Evolutionary conservation across 2,113 vertebrate species (phyloP).

Genomic region (Cephalopholis sonnerati): DNA sequence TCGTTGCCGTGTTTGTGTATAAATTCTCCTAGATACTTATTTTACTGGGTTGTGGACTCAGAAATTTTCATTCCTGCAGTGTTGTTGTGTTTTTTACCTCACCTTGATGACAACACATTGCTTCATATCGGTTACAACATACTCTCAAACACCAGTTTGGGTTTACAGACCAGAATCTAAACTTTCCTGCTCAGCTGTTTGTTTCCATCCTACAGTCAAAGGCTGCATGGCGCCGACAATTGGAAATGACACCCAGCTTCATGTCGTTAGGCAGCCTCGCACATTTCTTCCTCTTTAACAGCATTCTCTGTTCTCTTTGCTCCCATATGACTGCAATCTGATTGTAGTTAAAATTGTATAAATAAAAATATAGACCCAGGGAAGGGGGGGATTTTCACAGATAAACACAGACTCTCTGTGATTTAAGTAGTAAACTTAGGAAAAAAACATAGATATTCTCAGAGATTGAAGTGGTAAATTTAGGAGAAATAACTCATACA

Average conservation of each 20-base stretch:
- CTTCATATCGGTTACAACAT: slow-evolving; percentile 47
- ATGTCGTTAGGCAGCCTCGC: slow-evolving; percentile 41
- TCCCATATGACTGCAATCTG: background rate
- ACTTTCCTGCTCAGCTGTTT: slow-evolving; percentile 64
- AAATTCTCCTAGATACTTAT: background rate
- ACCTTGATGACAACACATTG: slow-evolving; percentile 46
- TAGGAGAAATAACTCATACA: no score
- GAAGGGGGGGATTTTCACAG: no score
- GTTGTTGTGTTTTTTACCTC: slow-evolving; percentile 9
- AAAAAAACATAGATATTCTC: no score
- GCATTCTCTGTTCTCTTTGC: slow-evolving; percentile 19
- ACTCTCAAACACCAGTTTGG: slow-evolving; percentile 45
- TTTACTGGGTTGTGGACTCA: slow-evolving; percentile 1
- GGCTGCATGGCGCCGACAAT: slow-evolving; percentile 38
- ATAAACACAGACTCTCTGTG: no score
- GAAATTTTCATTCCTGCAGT: slow-evolving; percentile 25
- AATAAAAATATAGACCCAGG: no score
- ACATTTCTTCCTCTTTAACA: slow-evolving; percentile 35
- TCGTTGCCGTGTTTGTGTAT: background rate
- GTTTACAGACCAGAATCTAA: slow-evolving; percentile 53
- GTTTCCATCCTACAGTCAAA: slow-evolving; percentile 60
- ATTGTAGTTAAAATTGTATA: no score
- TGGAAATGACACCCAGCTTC: slow-evolving; percentile 63
- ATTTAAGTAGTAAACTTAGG: no score
- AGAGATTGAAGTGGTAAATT: no score